Evolutionary conservation across 1,140 invertebrate species (phyloP), one percentile per base, ranked within the genome.

Genomic region (Akabosia matsudoensis): DNA sequence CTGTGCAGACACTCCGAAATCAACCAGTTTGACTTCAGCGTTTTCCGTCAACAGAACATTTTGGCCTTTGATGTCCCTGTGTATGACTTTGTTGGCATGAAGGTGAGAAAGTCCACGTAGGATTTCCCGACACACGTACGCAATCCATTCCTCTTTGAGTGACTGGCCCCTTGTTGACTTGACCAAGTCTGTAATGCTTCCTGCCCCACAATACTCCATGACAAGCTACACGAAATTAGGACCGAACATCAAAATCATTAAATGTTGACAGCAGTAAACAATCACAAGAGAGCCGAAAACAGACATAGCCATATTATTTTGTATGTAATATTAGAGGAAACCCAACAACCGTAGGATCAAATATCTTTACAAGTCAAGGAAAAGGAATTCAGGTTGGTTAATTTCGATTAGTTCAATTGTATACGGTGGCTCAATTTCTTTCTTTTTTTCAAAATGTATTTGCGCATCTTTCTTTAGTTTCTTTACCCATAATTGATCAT

Each of bases 151-250:
- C 87, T 99, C 98, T 86, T 98, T 99, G 67, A 99, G 87, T 79
- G 93, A 95, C 84, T 97, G 95, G 28, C 97, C 96, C 87, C 99
- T 98, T 37, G 97, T 99, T 75, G 96, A 97, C 89, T 99, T 99
- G 52, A 99, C 97, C 83, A 99, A 89, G 88, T 99, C 98, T 75
- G 98, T 99, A 18, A 99, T 95, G 74, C 96, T 98, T 74, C 96
- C 98, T 84, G 97, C 97, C 82, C 97, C 97, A 89, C 98, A 99
- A 85, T 99, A 99, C 86, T 99, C 98, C 98, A 99, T 99, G 33
- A 99, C 98, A 83, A 99, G 88, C 89, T 90, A 82, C 22, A 82
- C 81, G 72, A 72, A 45, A n/a, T n/a, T n/a, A n/a, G 81, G 78
- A 76, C 18, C 67, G 73, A 78, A 79, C 45, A 73, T 33, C 61